Base-by-base conservation (phyloP, 1,140 invertebrate genomes). In the Lysiphlebus fabarum region DNA sequence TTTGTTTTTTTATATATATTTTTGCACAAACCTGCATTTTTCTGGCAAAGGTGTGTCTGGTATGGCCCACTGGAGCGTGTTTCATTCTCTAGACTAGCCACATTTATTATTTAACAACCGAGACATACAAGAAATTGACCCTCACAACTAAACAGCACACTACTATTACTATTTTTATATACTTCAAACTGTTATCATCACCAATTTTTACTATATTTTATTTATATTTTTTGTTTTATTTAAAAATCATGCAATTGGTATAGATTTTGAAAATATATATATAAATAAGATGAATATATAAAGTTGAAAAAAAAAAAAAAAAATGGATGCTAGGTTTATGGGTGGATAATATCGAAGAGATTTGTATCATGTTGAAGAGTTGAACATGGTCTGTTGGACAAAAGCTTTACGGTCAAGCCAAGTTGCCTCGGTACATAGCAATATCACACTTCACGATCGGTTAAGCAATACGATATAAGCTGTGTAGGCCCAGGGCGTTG, bases 391-490 rank as follows among this genome's bases (percentile, higher is more conserved):
- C 10, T 9, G 10, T 8, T 42, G 50, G 58, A 51, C 58, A 59
- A 59, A 59, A 59, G 40, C 53, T 59, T 53, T 42, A 41, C 58
- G 5, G 58, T 49, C 5, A 7, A 33, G 36, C 42, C 34, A n/a
- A 36, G 50, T 10, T 5, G 26, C 26, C 58, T 50, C 14, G 40
- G 56, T 50, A 53, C 41, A 53, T 47, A 50, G 42, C 41, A 59
- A 59, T 59, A 62, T 62, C 61, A 62, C 61, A 62, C 61, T 62
- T 62, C 56, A 62, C 61, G 61, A 62, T 62, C 55, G 60, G 55
- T 56, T 62, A 58, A 50, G 60, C 60, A 62, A 62, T 62, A 56
- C 38, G 54, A 10, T 61, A 61, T 65, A 65, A 65, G 43, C 65
- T 61, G 56, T 62, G 41, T 50, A 40, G 37, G 49, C 53, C 53